Evolutionary conservation across 2,113 vertebrate genomes (phyloP).

Genomic region (Felis chaus): DNA sequence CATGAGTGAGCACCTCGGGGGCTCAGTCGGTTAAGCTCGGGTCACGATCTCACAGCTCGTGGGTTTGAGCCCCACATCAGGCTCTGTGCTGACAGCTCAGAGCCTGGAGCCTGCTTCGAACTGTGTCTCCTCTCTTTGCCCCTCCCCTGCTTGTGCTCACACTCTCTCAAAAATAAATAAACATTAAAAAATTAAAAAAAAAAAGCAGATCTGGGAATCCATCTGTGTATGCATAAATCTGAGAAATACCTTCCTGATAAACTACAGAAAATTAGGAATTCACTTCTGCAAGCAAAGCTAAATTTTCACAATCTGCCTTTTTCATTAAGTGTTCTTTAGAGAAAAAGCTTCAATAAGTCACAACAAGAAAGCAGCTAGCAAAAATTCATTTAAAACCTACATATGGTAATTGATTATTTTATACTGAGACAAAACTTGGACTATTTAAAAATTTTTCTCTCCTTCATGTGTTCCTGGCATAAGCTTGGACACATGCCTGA

Average conservation of each 20-base stretch:
- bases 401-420: conserved; percentile 25
- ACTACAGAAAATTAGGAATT: conserved; percentile 51
- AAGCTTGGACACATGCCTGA: background rate
- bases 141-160: no score
- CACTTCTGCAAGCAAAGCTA: conserved; percentile 21
- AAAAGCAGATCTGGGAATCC: background rate
- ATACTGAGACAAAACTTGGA: conserved; percentile 45
- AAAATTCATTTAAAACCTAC: conserved; percentile 76
- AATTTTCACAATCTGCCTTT: conserved; percentile 62
- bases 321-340: conserved; percentile 56
- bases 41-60: no score
- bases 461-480: background rate
- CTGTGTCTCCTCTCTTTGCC: no score
- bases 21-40: no score
- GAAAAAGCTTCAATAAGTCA: conserved; percentile 50
- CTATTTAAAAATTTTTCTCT: conserved; percentile 9
- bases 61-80: no score
- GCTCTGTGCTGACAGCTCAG: no score
- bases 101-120: no score
- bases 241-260: conserved; percentile 39
- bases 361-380: conserved; percentile 14
- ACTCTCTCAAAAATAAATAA: no score
- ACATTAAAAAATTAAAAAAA: no score
- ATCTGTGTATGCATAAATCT: conserved; percentile 10
- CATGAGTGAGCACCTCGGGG: background rate